A percentile compares a stretch with the other conserved stretches of the same genome.
Evolutionary conservation across 2,888 invertebrate genomes (phyloP).

Genomic region (Dicyrtomina minuta): DNA sequence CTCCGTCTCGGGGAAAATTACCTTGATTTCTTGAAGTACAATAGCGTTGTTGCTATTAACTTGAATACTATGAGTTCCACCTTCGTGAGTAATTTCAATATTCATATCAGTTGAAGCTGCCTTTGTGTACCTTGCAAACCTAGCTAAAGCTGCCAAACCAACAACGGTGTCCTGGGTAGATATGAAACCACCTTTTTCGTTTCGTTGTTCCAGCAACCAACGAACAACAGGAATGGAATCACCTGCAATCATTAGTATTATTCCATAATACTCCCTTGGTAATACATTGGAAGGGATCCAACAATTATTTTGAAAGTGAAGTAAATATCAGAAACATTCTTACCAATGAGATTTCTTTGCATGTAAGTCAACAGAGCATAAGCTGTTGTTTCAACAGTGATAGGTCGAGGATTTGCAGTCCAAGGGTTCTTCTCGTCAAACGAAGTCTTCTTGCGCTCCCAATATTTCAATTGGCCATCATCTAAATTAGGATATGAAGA

Average conservation of each 20-base stretch:
- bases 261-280: too few relatives aligned
- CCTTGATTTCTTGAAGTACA: constrained; percentile 77
- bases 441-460: constrained; percentile 67
- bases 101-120: constrained; percentile 60
- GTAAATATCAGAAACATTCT: background rate
- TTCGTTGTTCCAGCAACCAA: constrained; percentile 72
- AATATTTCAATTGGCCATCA: constrained; percentile 70
- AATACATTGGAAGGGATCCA: too few relatives aligned
- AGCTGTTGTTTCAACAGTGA: constrained; percentile 83
- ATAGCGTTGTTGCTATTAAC: constrained; percentile 76
- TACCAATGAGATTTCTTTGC: constrained; percentile 58
- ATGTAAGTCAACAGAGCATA: constrained; percentile 77
- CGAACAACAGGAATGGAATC: constrained; percentile 66
- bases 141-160: constrained; percentile 72
- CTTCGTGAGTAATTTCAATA: constrained; percentile 62
- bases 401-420: constrained; percentile 66
- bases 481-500: constrained; percentile 30
- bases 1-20: constrained; percentile 55
- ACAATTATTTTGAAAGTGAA: too few relatives aligned
- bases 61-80: constrained; percentile 59
- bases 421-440: constrained; percentile 67
- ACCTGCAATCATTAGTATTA: too few relatives aligned
- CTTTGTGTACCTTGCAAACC: constrained; percentile 67
- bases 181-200: constrained; percentile 70
- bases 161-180: constrained; percentile 62